Evolutionary conservation across 2,797 vertebrate species (phyloP).

Genomic region (Ptychobarbus kaznakovi): DNA sequence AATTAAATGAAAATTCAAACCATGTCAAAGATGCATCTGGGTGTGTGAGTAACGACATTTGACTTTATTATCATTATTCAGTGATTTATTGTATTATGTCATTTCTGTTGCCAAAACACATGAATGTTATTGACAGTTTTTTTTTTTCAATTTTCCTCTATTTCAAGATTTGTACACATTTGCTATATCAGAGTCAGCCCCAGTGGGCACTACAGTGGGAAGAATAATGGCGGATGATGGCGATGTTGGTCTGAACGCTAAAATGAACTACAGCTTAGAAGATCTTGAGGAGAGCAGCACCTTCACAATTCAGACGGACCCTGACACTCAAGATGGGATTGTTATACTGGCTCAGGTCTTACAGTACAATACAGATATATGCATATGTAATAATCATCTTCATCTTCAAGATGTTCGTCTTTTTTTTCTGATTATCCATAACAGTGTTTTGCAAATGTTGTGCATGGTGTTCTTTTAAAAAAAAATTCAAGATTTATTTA

Average conservation of each 20-base stretch:
- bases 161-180: constrained; percentile 86
- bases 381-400: background rate
- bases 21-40: background rate
- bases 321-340: constrained; percentile 89
- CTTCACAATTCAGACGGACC: constrained; percentile 85
- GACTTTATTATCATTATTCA: background rate
- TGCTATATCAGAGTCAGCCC: constrained; percentile 83
- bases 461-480: background rate
- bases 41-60: background rate
- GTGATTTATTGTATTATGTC: background rate
- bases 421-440: background rate
- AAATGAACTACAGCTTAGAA: constrained; percentile 88
- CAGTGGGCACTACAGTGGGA: constrained; percentile 83
- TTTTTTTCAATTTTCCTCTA: background rate
- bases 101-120: background rate
- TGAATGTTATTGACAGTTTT: background rate
- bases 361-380: background rate
- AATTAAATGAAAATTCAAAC: background rate
- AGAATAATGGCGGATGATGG: constrained; percentile 86
- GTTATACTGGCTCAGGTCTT: constrained; percentile 86
- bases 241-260: constrained; percentile 87
- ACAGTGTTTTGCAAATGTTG: background rate
- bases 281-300: constrained; percentile 79
- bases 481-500: background rate
- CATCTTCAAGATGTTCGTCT: background rate